A percentile compares a stretch with the other conserved stretches of the same genome.
Conservation (phyloP, 2,113 vertebrate species). For the Oenanthe melanoleuca region DNA sequence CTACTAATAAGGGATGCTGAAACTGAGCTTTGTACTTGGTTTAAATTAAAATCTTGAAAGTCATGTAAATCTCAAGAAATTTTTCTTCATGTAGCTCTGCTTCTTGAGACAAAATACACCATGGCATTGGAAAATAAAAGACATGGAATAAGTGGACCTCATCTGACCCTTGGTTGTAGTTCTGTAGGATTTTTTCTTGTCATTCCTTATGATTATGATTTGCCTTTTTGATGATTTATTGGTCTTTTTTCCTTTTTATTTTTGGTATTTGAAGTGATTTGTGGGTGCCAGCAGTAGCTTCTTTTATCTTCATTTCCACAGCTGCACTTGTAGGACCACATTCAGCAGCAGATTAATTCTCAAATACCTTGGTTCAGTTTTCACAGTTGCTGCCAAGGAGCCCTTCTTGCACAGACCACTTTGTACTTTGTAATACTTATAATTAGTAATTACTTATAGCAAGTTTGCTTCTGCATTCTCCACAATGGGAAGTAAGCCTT, state of each 20-base stretch:
- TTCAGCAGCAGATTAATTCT: conserved; percentile 86
- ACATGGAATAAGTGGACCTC: neutral
- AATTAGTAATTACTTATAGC: conserved; percentile 60
- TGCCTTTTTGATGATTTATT: conserved; percentile 36
- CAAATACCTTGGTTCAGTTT: conserved; percentile 86
- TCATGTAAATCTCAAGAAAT: conserved; percentile 61
- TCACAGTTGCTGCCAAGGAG: conserved; percentile 79
- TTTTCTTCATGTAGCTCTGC: conserved; percentile 34
- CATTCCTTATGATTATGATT: conserved; percentile 58
- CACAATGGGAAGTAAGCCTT: neutral
- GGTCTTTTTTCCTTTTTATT: neutral
- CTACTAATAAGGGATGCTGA: conserved; percentile 70
- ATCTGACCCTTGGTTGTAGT: conserved; percentile 34
- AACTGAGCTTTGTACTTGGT: conserved; percentile 68
- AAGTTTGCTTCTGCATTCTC: neutral
- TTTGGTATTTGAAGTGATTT: neutral
- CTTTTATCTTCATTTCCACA: conserved; percentile 83
- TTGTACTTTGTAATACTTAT: conserved; percentile 41
- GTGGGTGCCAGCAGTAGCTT: conserved; percentile 36
- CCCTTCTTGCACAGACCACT: conserved; percentile 49
- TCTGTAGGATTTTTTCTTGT: conserved; percentile 42
- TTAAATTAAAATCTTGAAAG: conserved; percentile 68
- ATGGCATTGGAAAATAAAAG: neutral
- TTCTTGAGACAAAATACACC: neutral
- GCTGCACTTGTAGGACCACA: conserved; percentile 81